These are phyloP conservation scores for Cydia strobilella DNA, from an alignment of 1,140 invertebrate genomes.

Conservation along the genomic window DNA sequence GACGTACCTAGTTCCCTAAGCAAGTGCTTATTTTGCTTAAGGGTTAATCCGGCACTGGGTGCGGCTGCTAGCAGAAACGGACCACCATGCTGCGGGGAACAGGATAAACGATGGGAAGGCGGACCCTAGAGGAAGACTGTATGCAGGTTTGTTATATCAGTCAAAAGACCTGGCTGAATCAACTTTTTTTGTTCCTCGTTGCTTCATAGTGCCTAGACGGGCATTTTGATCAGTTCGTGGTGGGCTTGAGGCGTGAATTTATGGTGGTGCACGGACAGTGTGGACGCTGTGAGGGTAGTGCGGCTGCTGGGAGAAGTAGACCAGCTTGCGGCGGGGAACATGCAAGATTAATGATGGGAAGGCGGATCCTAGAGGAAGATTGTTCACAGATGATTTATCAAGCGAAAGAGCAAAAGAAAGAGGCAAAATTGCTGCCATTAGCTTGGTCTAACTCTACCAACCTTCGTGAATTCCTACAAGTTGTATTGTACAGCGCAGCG, in stretches of 20 bases:
- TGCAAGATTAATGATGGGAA: constrained; percentile 95
- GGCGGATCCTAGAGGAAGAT: constrained; percentile 87
- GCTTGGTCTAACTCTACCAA: too few species aligned
- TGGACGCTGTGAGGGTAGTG: constrained; percentile 71
- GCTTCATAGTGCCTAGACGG: constrained; percentile 85
- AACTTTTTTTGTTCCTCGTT: too few species aligned
- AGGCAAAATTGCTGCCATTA: too few species aligned
- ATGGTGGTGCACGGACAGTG: constrained; percentile 85
- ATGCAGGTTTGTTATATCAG: constrained; percentile 82
- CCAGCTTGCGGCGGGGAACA: constrained; percentile 77
- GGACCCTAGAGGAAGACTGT: constrained; percentile 88
- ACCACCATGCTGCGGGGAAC: constrained; percentile 80
- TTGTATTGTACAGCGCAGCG: too few species aligned
- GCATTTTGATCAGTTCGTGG: constrained; percentile 82
- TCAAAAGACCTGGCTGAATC: background rate
- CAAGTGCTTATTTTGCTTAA: too few species aligned
- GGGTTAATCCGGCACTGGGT: too few species aligned
- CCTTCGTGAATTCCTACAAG: too few species aligned
- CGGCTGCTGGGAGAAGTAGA: constrained; percentile 83
- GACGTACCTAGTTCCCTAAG: too few species aligned
- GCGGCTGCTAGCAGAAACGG: constrained; percentile 82
- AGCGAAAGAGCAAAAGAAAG: background rate
- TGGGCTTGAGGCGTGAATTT: constrained; percentile 83
- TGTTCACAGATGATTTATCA: constrained; percentile 85
- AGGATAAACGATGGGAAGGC: constrained; percentile 94